Base-by-base conservation (phyloP, 2,113 vertebrate genomes). In the Nibea albiflora region DNA sequence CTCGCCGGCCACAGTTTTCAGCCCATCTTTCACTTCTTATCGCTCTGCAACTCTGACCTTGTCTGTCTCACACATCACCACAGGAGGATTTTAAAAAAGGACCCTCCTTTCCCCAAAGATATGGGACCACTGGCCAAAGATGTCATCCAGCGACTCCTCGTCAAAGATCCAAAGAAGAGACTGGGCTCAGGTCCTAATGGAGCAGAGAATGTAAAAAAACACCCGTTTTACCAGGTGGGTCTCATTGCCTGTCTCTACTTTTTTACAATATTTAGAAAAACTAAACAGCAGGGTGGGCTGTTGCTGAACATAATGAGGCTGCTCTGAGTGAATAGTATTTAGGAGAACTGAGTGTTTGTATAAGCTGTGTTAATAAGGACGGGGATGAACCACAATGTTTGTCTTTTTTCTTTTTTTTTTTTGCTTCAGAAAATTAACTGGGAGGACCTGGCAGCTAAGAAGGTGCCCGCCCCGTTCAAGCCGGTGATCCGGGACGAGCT, bases 61-160 rank as follows among this genome's bases (percentile, higher is more conserved):
- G 9, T 82, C 42, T 78, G 22, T 80, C 46, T 81, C 22, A 5
- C 61, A 12, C 61, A 31, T 74, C 76, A 14, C 93, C 76, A 15
- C 93, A 99, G 98, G 96, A 97, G 98, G 93, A 99, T 99, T 92
- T 94, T 95, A 80, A 99, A 98, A 94, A 99, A 96, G 81, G 97
- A 99, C 84, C 98, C 98, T 85, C 98, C 98, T 3, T 99, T 98
- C 85, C 96, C 97, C 53, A 96, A 96, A 93, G 97, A 98, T 81
- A 97, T 99, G 94, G 96, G 96, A 61, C 92, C 95, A 19, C 73
- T 95, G 79, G 97, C 97, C 81, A 99, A 97, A 95, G 97, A 98
- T 94, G 88, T 98, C 75, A 97, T 99, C 93, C 96, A 98, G 85
- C 89, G 90, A 31, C 96, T 99, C 86, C 91, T 99, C 85, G 93